These are phyloP conservation scores for Agrochola lychnidis DNA, from an alignment of 2,888 invertebrate species.

Conservation along the genomic window DNA sequence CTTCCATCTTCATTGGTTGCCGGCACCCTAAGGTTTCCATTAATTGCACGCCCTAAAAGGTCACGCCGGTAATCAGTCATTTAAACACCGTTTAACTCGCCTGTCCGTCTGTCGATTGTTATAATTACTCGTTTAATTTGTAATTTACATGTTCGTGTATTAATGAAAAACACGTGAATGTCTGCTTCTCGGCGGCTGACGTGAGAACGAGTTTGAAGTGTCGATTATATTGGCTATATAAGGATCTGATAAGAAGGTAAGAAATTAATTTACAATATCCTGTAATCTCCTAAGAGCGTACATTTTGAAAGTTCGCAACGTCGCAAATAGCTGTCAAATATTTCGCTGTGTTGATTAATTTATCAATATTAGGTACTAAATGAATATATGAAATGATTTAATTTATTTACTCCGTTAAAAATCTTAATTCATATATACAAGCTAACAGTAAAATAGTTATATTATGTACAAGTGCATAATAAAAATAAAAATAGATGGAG, in stretches of 20 bases:
- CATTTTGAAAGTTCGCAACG: neutral
- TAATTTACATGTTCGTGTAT: conserved; percentile 59
- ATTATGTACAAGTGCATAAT: too few species aligned
- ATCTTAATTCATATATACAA: too few species aligned
- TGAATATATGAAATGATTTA: neutral
- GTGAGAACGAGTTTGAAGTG: conserved; percentile 31
- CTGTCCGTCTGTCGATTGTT: conserved; percentile 69
- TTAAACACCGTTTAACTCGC: conserved; percentile 65
- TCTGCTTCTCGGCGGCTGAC: conserved; percentile 4
- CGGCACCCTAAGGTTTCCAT: conserved; percentile 57
- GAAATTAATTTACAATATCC: neutral
- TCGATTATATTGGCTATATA: conserved; percentile 5
- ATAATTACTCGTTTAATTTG: conserved; percentile 70
- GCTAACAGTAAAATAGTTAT: too few species aligned
- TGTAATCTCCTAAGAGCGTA: neutral
- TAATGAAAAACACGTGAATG: conserved; percentile 42
- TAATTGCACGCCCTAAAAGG: conserved; percentile 60
- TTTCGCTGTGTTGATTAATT: neutral
- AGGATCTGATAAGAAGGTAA: neutral
- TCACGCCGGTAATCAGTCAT: conserved; percentile 63
- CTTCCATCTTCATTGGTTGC: conserved; percentile 23
- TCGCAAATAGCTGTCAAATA: neutral
- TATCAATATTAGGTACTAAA: neutral
- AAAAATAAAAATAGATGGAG: too few species aligned
- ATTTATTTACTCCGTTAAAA: too few species aligned